These are phyloP conservation scores for Apteryx mantelli DNA, from an alignment of 2,113 vertebrate species.

Conservation along the genomic window DNA sequence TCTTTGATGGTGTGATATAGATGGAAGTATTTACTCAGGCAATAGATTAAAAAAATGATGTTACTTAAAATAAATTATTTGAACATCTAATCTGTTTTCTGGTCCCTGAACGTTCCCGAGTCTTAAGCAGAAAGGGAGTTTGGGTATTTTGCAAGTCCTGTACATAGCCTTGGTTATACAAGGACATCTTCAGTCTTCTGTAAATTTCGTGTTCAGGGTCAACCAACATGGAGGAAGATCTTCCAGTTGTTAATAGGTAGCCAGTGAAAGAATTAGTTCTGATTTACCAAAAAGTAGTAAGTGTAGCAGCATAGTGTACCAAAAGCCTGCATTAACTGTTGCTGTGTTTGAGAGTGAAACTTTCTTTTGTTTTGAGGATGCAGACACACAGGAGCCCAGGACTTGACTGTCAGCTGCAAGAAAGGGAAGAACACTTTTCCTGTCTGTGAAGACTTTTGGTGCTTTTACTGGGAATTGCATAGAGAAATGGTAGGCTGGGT, in stretches of 20 bases:
- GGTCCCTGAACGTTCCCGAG: not conserved
- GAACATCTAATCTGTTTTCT: not conserved
- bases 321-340: not conserved
- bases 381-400: rapidly evolving
- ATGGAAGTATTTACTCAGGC: not conserved
- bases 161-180: not conserved
- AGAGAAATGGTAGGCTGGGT: not conserved
- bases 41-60: not conserved
- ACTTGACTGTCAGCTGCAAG: not conserved
- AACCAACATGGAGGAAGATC: not conserved
- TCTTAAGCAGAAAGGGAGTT: not conserved
- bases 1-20: slow-evolving; percentile 29
- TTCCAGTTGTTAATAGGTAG: not conserved
- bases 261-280: not conserved
- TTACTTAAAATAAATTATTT: not conserved
- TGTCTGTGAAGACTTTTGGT: rapidly evolving
- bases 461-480: not conserved
- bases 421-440: not conserved
- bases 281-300: not conserved
- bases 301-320: not conserved
- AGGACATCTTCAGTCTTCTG: not conserved
- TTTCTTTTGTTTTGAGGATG: not conserved
- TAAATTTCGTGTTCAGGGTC: not conserved
- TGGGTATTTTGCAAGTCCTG: not conserved
- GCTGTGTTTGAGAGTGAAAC: not conserved